A percentile compares a stretch with the other conserved stretches of the same genome.
phyloP scores from a whole-genome alignment of 2,797 vertebrate genomes.

The Sebastes miniatus region DNA sequence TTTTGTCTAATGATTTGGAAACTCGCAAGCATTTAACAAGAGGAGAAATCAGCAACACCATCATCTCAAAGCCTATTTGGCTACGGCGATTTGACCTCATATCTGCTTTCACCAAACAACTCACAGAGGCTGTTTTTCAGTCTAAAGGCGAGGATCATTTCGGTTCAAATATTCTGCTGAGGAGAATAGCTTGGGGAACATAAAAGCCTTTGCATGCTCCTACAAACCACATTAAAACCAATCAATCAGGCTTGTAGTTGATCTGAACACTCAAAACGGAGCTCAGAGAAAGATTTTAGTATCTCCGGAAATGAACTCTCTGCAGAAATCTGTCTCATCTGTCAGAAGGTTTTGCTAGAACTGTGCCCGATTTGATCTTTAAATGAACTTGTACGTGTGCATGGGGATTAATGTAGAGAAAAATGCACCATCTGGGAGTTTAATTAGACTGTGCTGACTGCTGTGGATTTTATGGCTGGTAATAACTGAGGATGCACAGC shows the following conservation, averaged over 20 bases:
- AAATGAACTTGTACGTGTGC: conserved; percentile 27
- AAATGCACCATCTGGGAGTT: conserved; percentile 53
- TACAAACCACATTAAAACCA: background rate
- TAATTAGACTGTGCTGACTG: conserved; percentile 54
- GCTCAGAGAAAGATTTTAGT: background rate
- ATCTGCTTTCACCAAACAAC: background rate
- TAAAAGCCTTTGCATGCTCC: background rate
- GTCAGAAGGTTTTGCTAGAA: conserved; percentile 1
- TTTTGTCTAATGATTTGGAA: conserved; percentile 2
- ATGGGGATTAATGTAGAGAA: conserved; percentile 29
- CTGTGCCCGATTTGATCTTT: conserved; percentile 28
- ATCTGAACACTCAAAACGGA: background rate
- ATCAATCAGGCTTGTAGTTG: background rate
- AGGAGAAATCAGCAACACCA: background rate
- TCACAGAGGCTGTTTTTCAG: background rate
- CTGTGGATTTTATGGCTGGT: conserved; percentile 23
- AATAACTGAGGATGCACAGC: conserved; percentile 47
- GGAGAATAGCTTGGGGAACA: background rate
- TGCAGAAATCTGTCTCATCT: background rate
- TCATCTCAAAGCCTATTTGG: background rate
- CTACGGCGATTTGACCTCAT: background rate
- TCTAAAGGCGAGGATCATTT: background rate
- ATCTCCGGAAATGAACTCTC: background rate
- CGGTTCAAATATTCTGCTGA: background rate
- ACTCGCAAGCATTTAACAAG: background rate